Evolutionary conservation across 1,140 invertebrate genomes (phyloP), one percentile per base, ranked within the genome.

Genomic region (Achroia grisella): DNA sequence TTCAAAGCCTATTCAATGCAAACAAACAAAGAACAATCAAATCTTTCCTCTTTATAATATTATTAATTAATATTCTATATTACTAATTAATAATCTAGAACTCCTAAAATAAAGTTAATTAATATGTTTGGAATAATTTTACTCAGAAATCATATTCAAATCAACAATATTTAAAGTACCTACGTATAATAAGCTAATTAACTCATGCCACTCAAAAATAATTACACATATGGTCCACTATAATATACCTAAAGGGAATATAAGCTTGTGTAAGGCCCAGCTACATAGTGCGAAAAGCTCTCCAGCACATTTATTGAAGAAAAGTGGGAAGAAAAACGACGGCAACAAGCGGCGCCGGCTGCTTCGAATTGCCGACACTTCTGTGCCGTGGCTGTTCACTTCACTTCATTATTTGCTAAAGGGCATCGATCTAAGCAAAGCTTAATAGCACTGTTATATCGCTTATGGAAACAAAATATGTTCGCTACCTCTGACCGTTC

Each of bases 361-460:
- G 74, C 59, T 60, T 60, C 62, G 59, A 73, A 78, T 78, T 71
- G 71, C 72, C 63, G 64, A 68, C 68, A 71, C 65, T 72, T 67
- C 64, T 51, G 60, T 54, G 65, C 62, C 54, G 41, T 45, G 46
- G 60, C 59, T 66, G 47, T 67, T 62, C 56, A 62, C 52, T 67
- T 51, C 57, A 65, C 56, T 77, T 75, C 76, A 77, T 80, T 73
- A 80, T 80, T 79, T 71, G 70, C 67, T 66, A 56, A 52, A 65
- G 57, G 64, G 56, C 62, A 63, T 63, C 59, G 62, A 72, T 66
- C 62, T 52, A 39, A 41, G 56, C 58, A 36, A 23, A 34, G 10
- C 36, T 40, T 36, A 29, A 44, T 36, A 11, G 17, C 34, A 6
- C 2, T 6, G n/a, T n/a, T 6, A 2, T 23, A 2, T 23, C 17